A percentile compares a stretch with the other conserved stretches of the same genome.
Evolutionary conservation across 2,888 invertebrate species (phyloP).

Genomic region (Tenthredo amoena): DNA sequence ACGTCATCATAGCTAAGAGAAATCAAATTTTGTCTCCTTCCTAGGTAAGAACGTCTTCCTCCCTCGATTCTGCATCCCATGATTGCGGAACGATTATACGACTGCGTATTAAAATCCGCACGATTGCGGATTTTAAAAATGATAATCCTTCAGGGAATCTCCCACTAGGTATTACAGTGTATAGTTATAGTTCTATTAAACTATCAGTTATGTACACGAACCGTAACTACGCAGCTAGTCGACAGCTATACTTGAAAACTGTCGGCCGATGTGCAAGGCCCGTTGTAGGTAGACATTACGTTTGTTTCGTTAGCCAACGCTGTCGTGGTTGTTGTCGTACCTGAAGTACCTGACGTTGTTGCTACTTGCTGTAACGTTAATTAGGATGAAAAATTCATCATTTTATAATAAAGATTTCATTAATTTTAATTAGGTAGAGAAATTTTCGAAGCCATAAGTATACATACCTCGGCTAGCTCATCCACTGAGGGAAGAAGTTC

Average conservation of each 20-base stretch:
- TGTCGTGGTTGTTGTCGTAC: conserved; percentile 41
- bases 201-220: conserved; percentile 55
- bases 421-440: too few relatives aligned
- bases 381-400: background rate
- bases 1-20: too few relatives aligned
- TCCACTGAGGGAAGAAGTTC: conserved; percentile 90
- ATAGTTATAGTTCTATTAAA: conserved; percentile 42
- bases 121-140: too few relatives aligned
- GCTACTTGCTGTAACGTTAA: conserved; percentile 67
- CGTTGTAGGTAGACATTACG: conserved; percentile 57
- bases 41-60: too few relatives aligned
- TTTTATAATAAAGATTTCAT: too few relatives aligned
- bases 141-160: background rate
- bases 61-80: too few relatives aligned
- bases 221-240: conserved; percentile 43
- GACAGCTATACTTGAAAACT: conserved; percentile 68
- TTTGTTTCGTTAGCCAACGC: conserved; percentile 34
- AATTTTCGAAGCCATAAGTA: too few relatives aligned
- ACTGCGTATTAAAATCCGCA: background rate
- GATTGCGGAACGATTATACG: background rate
- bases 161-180: conserved; percentile 40
- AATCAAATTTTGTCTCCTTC: too few relatives aligned
- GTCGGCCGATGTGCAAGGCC: conserved; percentile 69
- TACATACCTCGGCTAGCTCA: conserved; percentile 91
- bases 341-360: conserved; percentile 67